Percentiles rank a stretch among this genome's conserved stretches.
Evolutionary conservation across 2,888 invertebrate genomes (phyloP).

Genomic region (Ormyrus labotus): DNA sequence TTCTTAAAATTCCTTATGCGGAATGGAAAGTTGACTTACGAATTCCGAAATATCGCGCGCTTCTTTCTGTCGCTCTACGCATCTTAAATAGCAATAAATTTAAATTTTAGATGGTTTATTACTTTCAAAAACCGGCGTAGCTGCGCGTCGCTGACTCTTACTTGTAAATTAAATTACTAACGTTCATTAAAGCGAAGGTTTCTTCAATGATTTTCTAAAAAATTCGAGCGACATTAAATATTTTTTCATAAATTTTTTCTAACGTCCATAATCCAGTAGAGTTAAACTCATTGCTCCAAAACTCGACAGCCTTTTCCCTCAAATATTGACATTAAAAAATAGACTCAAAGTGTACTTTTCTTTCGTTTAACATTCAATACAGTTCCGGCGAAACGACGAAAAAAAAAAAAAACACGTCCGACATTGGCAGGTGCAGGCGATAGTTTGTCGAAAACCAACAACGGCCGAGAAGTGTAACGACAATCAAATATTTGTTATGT

Average conservation of each 20-base stretch:
- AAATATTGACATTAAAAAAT: no score
- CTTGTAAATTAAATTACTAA: no score
- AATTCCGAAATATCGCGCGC: conserved; percentile 33
- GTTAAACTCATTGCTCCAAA: no score
- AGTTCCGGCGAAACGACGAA: background rate
- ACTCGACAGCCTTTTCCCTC: no score
- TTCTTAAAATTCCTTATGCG: conserved; percentile 41
- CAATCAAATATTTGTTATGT: conserved; percentile 34
- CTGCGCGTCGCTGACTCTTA: background rate
- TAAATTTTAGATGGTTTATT: conserved; percentile 31
- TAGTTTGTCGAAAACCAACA: background rate
- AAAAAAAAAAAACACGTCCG: background rate
- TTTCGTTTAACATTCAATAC: background rate
- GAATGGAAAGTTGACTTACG: conserved; percentile 41
- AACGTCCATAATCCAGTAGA: no score
- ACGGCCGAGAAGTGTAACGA: background rate
- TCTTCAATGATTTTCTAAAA: no score
- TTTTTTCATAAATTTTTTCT: no score
- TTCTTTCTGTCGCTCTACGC: conserved; percentile 24
- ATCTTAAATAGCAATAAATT: conserved; percentile 29
- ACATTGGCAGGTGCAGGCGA: background rate
- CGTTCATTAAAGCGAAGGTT: no score
- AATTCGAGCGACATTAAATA: no score
- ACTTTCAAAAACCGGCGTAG: background rate
- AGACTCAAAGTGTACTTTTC: background rate